Conservation (phyloP, 2,797 vertebrate species). For the Liasis olivaceus region DNA sequence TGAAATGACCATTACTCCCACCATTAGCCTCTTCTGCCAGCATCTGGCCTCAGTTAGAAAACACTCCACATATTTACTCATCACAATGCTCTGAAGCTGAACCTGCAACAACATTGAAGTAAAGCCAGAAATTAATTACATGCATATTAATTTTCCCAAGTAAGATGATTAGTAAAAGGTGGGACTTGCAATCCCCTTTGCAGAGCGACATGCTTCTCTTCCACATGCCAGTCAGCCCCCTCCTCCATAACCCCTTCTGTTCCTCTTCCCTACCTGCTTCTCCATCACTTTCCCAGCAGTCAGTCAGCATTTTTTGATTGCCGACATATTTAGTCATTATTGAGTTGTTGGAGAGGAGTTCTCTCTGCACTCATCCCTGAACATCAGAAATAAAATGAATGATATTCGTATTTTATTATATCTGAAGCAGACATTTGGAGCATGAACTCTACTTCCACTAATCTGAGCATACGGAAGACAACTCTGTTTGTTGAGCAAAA, state of each 20-base stretch:
- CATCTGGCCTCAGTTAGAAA: constrained; percentile 82
- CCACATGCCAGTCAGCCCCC: not conserved
- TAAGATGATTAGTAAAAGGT: not conserved
- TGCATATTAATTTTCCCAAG: not conserved
- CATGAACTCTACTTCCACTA: not conserved
- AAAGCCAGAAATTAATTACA: not conserved
- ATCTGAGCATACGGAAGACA: not conserved
- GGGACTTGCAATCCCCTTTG: not conserved
- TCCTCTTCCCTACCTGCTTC: not conserved
- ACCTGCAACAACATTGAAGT: constrained; percentile 62
- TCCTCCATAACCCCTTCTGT: not conserved
- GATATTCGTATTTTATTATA: not conserved
- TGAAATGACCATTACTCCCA: constrained; percentile 81
- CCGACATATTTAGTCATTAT: not conserved
- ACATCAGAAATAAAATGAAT: not conserved
- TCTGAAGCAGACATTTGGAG: not conserved
- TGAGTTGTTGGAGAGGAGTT: not conserved
- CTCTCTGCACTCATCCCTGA: not conserved
- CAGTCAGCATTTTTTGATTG: not conserved
- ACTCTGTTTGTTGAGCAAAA: not conserved
- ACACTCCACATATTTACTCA: constrained; percentile 87
- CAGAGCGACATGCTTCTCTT: not conserved
- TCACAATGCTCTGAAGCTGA: constrained; percentile 83
- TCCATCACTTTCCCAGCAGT: not conserved
- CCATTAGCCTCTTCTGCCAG: constrained; percentile 83